Conservation (phyloP, 2,888 invertebrate genomes). For the Belgica antarctica region DNA sequence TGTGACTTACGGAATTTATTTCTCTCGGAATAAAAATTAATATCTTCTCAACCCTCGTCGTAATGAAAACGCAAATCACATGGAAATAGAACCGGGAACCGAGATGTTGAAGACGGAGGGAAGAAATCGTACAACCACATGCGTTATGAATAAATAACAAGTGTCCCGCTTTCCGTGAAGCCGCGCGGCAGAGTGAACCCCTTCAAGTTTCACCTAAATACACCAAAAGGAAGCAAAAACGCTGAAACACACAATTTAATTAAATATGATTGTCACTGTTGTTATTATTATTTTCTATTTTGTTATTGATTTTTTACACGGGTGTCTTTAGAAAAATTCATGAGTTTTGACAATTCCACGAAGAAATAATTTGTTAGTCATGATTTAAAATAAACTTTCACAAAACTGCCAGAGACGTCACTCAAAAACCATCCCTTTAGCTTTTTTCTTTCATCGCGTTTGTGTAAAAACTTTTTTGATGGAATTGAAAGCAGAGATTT, state of each 20-base stretch:
- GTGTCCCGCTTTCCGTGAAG: slow-evolving; percentile 31
- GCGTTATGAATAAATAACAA: slow-evolving; percentile 42
- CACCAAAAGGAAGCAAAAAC: background rate
- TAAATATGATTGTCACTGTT: slow-evolving; percentile 38
- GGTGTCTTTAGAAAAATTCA: no score
- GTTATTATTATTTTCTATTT: slow-evolving; percentile 13
- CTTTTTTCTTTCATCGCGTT: background rate
- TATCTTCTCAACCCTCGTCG: slow-evolving; percentile 21
- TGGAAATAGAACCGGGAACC: slow-evolving; percentile 15
- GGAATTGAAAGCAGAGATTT: background rate
- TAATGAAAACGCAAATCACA: slow-evolving; percentile 26
- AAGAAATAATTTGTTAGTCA: no score
- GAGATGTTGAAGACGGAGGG: background rate
- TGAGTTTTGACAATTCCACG: no score
- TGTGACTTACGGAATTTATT: slow-evolving; percentile 15
- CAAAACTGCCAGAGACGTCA: no score
- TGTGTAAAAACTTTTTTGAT: background rate
- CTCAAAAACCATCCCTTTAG: background rate
- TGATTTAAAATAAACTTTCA: no score
- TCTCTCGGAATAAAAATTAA: background rate
- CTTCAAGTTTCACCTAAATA: slow-evolving; percentile 18
- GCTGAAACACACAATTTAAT: slow-evolving; percentile 28
- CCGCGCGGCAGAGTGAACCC: background rate
- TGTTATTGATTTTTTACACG: background rate
- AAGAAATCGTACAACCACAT: slow-evolving; percentile 36